These are phyloP conservation scores for Empidonax traillii DNA, from an alignment of 2,113 vertebrate genomes.

Conservation along the genomic window DNA sequence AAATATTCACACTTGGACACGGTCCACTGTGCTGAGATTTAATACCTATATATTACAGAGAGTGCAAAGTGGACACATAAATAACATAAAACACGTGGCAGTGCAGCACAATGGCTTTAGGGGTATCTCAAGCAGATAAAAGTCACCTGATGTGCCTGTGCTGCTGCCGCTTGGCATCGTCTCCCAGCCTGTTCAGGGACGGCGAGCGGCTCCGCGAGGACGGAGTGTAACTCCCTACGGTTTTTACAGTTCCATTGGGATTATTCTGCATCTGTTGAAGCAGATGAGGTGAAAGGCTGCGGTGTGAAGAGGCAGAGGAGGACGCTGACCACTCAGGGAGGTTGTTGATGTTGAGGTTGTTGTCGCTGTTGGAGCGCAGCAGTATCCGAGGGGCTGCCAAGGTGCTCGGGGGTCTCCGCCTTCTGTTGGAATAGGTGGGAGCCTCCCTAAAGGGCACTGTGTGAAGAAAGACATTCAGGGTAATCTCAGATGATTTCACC, in stretches of 20 bases:
- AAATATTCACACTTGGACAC: not conserved
- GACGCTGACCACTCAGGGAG: slow-evolving; percentile 79
- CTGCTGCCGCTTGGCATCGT: slow-evolving; percentile 82
- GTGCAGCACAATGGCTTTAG: not conserved
- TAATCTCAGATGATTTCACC: slow-evolving; percentile 4
- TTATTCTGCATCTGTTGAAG: slow-evolving; percentile 88
- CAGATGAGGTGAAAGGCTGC: slow-evolving; percentile 93
- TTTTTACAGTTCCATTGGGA: slow-evolving; percentile 88
- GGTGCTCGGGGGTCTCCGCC: slow-evolving; percentile 83
- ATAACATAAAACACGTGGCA: not conserved
- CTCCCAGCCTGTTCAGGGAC: slow-evolving; percentile 89
- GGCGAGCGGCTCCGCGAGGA: slow-evolving; percentile 89
- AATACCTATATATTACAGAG: not conserved
- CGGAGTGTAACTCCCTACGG: slow-evolving; percentile 77
- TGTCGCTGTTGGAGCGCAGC: slow-evolving; percentile 96
- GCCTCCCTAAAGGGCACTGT: slow-evolving; percentile 96
- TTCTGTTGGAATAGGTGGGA: slow-evolving; percentile 89
- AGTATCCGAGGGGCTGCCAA: slow-evolving; percentile 88
- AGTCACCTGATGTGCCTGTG: slow-evolving; percentile 83
- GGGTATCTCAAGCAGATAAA: not conserved
- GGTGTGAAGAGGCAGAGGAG: slow-evolving; percentile 80
- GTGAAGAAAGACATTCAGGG: not conserved
- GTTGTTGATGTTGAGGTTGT: slow-evolving; percentile 82
- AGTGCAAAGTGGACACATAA: not conserved
- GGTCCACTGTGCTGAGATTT: not conserved